Conservation (phyloP, 23 tunicate genomes). For the Oikopleura vanhoeffeni region DNA sequence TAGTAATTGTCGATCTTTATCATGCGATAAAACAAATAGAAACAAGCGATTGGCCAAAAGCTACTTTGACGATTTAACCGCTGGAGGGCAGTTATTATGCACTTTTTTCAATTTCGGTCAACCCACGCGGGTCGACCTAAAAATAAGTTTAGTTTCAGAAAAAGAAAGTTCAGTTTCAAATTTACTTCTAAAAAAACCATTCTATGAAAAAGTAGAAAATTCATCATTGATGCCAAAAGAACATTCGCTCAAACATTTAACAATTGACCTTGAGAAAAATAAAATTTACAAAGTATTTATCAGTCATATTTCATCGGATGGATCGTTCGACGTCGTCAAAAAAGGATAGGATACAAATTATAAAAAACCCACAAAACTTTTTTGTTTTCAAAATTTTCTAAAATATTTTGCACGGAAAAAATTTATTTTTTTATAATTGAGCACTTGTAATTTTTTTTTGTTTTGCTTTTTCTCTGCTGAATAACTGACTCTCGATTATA, state of each 20-base stretch:
- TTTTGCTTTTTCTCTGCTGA: too few species aligned
- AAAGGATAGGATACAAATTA: too few species aligned
- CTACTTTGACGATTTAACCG: neutral
- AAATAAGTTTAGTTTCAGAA: neutral
- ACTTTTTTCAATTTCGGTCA: neutral
- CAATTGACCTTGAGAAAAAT: neutral
- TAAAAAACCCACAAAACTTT: too few species aligned
- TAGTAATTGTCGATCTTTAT: neutral
- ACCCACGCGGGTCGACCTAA: neutral
- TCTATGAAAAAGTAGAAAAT: neutral
- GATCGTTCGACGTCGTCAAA: neutral
- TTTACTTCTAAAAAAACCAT: neutral
- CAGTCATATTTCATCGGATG: neutral
- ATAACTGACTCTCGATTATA: too few species aligned
- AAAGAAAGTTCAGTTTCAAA: neutral
- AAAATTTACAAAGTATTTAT: neutral
- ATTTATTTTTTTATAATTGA: too few species aligned
- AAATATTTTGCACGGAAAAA: too few species aligned
- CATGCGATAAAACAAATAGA: neutral
- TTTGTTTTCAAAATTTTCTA: too few species aligned
- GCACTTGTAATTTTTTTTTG: too few species aligned
- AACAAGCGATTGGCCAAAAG: neutral
- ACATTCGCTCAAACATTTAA: neutral
- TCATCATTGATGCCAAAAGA: neutral
- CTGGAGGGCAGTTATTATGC: neutral